Percentiles rank a stretch among this genome's conserved stretches.
phyloP scores from a whole-genome alignment of 2,888 invertebrate species.

The Tridacna gigas region DNA sequence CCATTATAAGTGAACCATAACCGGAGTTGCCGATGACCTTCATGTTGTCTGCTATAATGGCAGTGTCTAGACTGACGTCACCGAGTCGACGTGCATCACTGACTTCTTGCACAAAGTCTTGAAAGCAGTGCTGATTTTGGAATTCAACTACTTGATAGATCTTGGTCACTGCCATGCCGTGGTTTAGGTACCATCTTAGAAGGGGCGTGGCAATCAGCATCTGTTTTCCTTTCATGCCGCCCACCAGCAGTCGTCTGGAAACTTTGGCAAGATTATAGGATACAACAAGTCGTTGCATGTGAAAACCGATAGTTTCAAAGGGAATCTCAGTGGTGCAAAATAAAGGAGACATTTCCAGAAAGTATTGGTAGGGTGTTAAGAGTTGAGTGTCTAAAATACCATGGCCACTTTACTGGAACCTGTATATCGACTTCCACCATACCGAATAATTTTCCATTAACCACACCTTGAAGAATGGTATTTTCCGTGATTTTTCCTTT shows the following conservation, averaged over 20 bases:
- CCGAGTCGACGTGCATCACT: too few species aligned
- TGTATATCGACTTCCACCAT: slow-evolving; percentile 51
- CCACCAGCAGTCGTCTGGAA: slow-evolving; percentile 43
- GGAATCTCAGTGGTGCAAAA: slow-evolving; percentile 51
- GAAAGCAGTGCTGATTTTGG: slow-evolving; percentile 42
- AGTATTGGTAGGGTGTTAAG: slow-evolving; percentile 40
- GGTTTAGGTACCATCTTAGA: too few species aligned
- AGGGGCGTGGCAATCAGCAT: slow-evolving; percentile 56
- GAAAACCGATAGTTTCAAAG: slow-evolving; percentile 42
- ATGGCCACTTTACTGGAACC: slow-evolving; percentile 39
- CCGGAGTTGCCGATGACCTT: slow-evolving; percentile 43
- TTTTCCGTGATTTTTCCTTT: slow-evolving; percentile 34
- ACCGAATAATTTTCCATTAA: slow-evolving; percentile 39
- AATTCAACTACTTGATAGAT: slow-evolving; percentile 63
- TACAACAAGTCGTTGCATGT: slow-evolving; percentile 40
- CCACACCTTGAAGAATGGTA: slow-evolving; percentile 33
- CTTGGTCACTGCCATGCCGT: too few species aligned
- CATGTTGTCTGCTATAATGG: slow-evolving; percentile 44
- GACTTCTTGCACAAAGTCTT: too few species aligned
- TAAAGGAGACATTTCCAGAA: slow-evolving; percentile 50
- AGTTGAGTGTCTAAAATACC: slow-evolving; percentile 23
- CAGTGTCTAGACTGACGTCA: slow-evolving; percentile 26
- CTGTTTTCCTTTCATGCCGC: slow-evolving; percentile 44
- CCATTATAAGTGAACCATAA: slow-evolving; percentile 63
- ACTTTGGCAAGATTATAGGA: slow-evolving; percentile 20